These are phyloP conservation scores for Plagodis dolabraria DNA, from an alignment of 2,888 invertebrate genomes.

Conservation along the genomic window DNA sequence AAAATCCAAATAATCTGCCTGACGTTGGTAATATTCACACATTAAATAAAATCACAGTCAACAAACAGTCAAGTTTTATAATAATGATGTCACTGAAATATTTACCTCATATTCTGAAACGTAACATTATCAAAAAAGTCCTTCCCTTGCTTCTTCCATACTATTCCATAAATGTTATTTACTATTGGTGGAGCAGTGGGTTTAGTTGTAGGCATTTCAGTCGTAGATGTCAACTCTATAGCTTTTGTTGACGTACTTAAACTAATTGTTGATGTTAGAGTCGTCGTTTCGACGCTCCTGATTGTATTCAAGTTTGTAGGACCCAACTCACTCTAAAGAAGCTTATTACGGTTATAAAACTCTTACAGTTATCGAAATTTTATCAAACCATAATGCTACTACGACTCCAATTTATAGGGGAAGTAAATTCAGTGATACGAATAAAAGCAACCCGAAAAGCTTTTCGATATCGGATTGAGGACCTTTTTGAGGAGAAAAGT, in stretches of 20 bases:
- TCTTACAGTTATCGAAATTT: constrained; percentile 21
- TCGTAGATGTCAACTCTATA: constrained; percentile 58
- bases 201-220: constrained; percentile 52
- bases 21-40: too few relatives aligned
- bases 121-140: constrained; percentile 69
- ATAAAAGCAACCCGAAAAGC: constrained; percentile 35
- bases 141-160: constrained; percentile 80
- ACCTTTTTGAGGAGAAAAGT: constrained; percentile 33
- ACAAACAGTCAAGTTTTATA: too few relatives aligned
- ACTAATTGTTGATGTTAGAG: constrained; percentile 74
- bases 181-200: constrained; percentile 60
- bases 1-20: too few relatives aligned
- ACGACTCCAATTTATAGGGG: constrained; percentile 23
- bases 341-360: constrained; percentile 11
- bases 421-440: constrained; percentile 29
- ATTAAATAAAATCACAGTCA: too few relatives aligned
- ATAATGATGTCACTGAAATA: background rate
- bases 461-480: constrained; percentile 40
- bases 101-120: constrained; percentile 77
- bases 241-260: constrained; percentile 70
- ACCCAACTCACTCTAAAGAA: background rate
- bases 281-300: constrained; percentile 81
- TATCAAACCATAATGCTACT: constrained; percentile 22
- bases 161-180: constrained; percentile 76
- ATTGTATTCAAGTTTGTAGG: too few relatives aligned